Conservation (phyloP, 1,140 invertebrate genomes). For the Camponotus floridanus region DNA sequence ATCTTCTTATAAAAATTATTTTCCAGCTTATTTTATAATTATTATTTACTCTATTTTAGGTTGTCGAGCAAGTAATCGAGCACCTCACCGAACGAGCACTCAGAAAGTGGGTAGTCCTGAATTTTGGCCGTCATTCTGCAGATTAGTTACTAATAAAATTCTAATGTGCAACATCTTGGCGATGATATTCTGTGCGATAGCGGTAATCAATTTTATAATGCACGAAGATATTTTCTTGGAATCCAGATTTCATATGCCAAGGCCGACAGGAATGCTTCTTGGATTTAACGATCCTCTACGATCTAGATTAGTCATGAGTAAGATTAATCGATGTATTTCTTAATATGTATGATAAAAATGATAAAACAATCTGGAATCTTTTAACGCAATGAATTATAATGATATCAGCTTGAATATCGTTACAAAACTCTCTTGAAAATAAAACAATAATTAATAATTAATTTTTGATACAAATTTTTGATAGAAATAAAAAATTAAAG, state of each 20-base stretch:
- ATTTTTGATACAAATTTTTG: neutral
- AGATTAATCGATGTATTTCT: slow-evolving; percentile 22
- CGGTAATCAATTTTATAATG: slow-evolving; percentile 86
- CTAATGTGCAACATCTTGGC: slow-evolving; percentile 88
- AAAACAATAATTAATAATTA: neutral
- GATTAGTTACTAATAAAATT: slow-evolving; percentile 88
- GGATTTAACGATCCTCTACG: slow-evolving; percentile 87
- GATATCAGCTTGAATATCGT: slow-evolving; percentile 7
- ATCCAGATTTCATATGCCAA: slow-evolving; percentile 87
- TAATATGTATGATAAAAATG: neutral
- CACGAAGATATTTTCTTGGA: slow-evolving; percentile 88
- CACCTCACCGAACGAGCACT: slow-evolving; percentile 52
- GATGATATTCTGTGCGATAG: slow-evolving; percentile 87
- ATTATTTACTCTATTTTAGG: slow-evolving; percentile 69
- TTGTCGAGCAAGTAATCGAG: slow-evolving; percentile 85
- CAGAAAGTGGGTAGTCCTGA: slow-evolving; percentile 78
- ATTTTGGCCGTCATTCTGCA: slow-evolving; percentile 87
- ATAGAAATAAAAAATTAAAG: slow-evolving; percentile 5
- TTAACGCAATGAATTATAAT: neutral
- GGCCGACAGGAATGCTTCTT: slow-evolving; percentile 84
- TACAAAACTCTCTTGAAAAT: neutral
- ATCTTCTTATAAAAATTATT: neutral
- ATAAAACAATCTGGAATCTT: neutral
- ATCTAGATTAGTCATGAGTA: slow-evolving; percentile 85
- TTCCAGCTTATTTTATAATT: neutral